Evolutionary conservation across 1,140 invertebrate genomes (phyloP), one percentile per base, ranked within the genome.

Genomic region (Rhizoglyphus robini): DNA sequence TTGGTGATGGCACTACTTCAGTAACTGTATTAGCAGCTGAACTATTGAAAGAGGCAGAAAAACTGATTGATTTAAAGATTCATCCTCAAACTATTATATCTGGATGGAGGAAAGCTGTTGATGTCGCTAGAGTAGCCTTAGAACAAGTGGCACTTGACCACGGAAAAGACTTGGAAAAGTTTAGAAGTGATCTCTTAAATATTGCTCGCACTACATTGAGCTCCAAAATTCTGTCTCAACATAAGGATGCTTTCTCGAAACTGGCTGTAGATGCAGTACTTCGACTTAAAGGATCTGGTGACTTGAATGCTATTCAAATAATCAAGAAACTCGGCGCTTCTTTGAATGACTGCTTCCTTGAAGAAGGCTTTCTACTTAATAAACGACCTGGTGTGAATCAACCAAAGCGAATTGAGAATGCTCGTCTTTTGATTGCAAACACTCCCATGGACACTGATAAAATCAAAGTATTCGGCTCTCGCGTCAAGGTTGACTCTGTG

Each of bases 361-460:
- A 99, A 80, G 89, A 97, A 79, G 96, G 96, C 66, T 99, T 99
- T 75, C 79, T 99, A 27, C 77, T 99, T 65, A 94, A 99, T 74
- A 99, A 99, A 74, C 97, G 93, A 78, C 83, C 89, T 20, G 93
- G 93, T 51, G 79, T 84, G n/a, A 85, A 88, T 76, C 90, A 93
- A 74, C 90, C 90, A 0, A 90, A 91, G 74, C 78, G 83, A 63
- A 79, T 97, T 71, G 90, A 96, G 78, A 96, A 86, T 72, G 93
- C 93, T 13, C 87, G 86, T 73, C 98, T 99, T 74, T 82, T 99
- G 15, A 94, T 99, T 74, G 96, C 96, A n/a, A 99, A 99, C 74
- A 99, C 96, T 36, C 91, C 96, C 0, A 99, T 99, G 96, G 96
- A 99, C 76, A 95, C 94, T 23, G 96, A 99, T 73, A 99, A 99